phyloP scores from a whole-genome alignment of 2,797 vertebrate species.

The Chelonia mydas region DNA sequence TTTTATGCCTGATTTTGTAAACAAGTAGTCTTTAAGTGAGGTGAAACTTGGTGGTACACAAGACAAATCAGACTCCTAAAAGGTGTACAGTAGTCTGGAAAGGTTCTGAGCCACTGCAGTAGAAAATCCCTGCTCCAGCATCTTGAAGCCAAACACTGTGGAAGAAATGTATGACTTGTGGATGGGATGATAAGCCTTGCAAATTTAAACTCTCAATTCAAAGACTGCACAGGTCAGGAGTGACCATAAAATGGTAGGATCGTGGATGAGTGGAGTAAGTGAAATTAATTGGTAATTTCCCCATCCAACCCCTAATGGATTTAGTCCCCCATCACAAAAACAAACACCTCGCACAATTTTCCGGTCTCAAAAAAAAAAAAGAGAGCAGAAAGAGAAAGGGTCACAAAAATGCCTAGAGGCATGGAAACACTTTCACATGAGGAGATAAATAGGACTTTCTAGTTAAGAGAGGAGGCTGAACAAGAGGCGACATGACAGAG shows the following conservation, averaged over 20 bases:
- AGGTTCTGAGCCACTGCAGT: too few species aligned
- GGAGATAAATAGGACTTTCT: background rate
- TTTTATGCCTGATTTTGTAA: too few species aligned
- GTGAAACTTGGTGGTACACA: too few species aligned
- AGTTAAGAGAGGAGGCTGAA: constrained; percentile 2
- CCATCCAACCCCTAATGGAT: background rate
- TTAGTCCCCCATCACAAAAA: background rate
- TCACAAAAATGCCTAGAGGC: background rate
- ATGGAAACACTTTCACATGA: background rate
- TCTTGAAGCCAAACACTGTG: background rate
- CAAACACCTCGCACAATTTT: background rate
- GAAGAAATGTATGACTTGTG: rapidly evolving
- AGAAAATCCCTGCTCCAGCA: background rate
- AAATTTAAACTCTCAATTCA: background rate
- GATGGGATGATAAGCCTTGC: background rate
- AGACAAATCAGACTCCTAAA: too few species aligned
- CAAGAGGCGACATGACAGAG: background rate
- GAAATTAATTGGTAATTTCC: constrained; percentile 10
- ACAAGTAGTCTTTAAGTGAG: too few species aligned
- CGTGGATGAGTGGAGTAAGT: constrained; percentile 13
- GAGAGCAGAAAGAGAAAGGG: background rate
- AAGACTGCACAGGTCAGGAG: background rate
- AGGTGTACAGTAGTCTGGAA: too few species aligned
- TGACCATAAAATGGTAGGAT: background rate
- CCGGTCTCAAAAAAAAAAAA: background rate